These are phyloP conservation scores for Bradypus variegatus DNA, from an alignment of 2,797 vertebrate species.

Conservation along the genomic window DNA sequence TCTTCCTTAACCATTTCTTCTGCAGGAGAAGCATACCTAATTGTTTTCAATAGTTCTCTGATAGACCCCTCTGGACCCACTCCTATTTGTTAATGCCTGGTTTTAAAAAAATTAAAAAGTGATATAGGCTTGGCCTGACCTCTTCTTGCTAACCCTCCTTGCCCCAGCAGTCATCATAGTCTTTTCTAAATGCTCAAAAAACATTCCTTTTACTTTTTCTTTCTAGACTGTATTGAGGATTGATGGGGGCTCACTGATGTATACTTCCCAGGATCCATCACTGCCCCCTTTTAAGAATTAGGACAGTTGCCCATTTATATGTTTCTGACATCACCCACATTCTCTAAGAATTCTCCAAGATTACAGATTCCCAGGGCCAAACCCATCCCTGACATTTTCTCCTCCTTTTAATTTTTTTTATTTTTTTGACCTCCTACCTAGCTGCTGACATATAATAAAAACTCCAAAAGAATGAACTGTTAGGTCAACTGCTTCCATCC, in stretches of 20 bases:
- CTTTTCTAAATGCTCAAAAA: not conserved
- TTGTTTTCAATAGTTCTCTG: not conserved
- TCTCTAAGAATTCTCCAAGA: not conserved
- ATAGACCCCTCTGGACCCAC: not conserved
- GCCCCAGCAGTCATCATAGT: not conserved
- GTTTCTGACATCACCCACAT: not conserved
- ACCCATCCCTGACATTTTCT: not conserved
- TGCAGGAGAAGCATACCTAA: not conserved
- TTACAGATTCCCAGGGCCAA: not conserved
- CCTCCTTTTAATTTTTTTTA: not conserved
- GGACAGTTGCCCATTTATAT: not conserved
- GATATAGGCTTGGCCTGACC: not conserved
- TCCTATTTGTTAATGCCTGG: not conserved
- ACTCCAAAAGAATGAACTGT: not conserved
- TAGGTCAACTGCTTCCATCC: not conserved
- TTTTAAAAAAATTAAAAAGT: not conserved
- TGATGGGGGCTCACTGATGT: not conserved
- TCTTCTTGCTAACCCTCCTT: conserved; percentile 8
- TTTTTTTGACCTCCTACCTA: not conserved
- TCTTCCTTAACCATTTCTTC: not conserved
- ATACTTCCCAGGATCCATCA: not conserved
- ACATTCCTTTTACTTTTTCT: not conserved
- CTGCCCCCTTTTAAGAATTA: not conserved
- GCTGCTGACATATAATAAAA: not conserved
- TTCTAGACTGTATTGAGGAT: not conserved